These are phyloP conservation scores for Pluvialis apricaria DNA, from an alignment of 2,113 vertebrate species.

Conservation along the genomic window DNA sequence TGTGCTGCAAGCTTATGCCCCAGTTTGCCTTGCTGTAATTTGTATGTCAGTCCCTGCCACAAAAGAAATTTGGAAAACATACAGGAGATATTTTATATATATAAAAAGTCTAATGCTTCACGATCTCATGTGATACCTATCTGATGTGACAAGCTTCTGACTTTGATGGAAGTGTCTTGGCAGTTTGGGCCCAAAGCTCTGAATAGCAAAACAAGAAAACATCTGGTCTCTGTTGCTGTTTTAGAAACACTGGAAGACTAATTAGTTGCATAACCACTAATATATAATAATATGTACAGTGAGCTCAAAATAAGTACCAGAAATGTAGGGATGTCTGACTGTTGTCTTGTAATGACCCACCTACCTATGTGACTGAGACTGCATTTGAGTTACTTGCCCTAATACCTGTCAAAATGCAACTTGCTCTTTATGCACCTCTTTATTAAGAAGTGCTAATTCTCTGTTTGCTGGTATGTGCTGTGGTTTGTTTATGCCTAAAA, in stretches of 20 bases:
- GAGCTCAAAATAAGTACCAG: not conserved
- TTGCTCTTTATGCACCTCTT: not conserved
- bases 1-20: not conserved
- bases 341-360: not conserved
- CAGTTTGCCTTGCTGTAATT: not conserved
- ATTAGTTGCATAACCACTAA: not conserved
- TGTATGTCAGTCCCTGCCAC: not conserved
- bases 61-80: not conserved
- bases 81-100: not conserved
- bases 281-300: not conserved
- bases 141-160: not conserved
- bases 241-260: not conserved
- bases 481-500: not conserved
- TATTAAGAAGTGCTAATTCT: not conserved
- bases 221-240: constrained; percentile 13
- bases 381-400: not conserved
- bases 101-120: not conserved
- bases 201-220: constrained; percentile 10
- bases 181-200: not conserved
- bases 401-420: not conserved
- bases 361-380: not conserved
- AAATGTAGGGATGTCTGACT: not conserved
- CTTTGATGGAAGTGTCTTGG: not conserved
- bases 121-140: fast-evolving
- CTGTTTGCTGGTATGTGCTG: not conserved